Evolutionary conservation across 1,140 invertebrate genomes (phyloP).

Genomic region (Brachionus sp.): DNA sequence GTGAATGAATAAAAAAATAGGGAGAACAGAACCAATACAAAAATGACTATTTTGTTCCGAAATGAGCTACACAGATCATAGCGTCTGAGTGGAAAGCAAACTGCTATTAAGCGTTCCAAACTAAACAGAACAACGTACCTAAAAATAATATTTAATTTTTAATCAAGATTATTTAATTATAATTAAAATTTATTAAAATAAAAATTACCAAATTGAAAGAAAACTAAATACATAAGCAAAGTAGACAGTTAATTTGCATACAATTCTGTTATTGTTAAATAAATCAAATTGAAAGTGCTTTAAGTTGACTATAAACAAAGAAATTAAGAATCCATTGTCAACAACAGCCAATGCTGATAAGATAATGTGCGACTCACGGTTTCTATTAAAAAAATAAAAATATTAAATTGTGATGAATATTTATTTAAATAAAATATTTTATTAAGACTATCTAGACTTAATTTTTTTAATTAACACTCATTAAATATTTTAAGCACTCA

Average conservation of each 20-base stretch:
- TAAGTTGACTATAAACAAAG: conserved; percentile 13
- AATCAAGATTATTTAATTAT: no score
- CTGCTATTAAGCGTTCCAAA: conserved; percentile 13
- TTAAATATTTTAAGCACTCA: no score
- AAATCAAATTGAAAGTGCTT: conserved; percentile 7
- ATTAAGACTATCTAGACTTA: no score
- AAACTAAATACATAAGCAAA: conserved; percentile 16
- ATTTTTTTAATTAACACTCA: no score
- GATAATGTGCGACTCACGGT: neutral
- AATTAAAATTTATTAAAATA: no score
- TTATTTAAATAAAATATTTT: neutral
- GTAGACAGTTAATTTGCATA: conserved; percentile 18
- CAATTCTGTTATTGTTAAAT: neutral
- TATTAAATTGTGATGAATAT: neutral
- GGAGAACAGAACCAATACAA: neutral
- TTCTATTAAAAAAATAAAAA: neutral
- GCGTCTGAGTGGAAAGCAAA: conserved; percentile 27
- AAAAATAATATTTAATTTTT: neutral
- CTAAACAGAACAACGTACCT: conserved; percentile 34
- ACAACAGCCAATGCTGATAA: conserved; percentile 10
- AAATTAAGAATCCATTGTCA: conserved; percentile 36
- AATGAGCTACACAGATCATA: neutral
- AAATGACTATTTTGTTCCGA: conserved; percentile 13
- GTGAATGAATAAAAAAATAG: conserved; percentile 11
- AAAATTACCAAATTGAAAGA: conserved; percentile 21